A percentile compares a stretch with the other conserved stretches of the same genome.
Conservation (phyloP, 30 jellyfish, hydroid and myxozoan species). For the Hydra vulgaris region DNA sequence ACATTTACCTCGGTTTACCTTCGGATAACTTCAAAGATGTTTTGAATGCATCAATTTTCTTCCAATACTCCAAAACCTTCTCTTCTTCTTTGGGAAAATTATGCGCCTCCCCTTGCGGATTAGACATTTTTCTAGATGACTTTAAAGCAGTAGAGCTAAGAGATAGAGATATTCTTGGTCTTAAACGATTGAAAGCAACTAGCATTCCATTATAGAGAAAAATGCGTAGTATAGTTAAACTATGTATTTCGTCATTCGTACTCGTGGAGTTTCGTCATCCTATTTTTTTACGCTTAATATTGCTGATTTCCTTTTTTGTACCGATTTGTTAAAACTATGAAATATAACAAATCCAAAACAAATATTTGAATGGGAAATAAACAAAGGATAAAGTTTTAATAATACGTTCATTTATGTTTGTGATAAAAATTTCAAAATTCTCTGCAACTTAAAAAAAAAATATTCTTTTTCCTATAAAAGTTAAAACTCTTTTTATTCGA, state of each 20-base stretch:
- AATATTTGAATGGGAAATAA: neutral
- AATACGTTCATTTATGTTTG: neutral
- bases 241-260: neutral
- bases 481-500: no score
- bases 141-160: constrained; percentile 4
- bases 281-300: no score
- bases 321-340: no score
- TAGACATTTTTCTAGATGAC: constrained; percentile 48
- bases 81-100: constrained; percentile 93
- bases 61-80: constrained; percentile 69
- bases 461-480: no score
- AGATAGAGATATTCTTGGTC: neutral
- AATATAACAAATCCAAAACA: neutral
- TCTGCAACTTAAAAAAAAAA: no score
- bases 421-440: no score
- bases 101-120: constrained; percentile 56
- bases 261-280: neutral
- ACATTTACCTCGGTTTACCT: constrained; percentile 65
- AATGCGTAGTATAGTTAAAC: no score
- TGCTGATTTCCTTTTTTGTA: no score
- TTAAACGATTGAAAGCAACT: constrained; percentile 1
- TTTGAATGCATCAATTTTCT: constrained; percentile 77
- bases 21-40: constrained; percentile 73
- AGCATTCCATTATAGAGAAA: constrained; percentile 15
- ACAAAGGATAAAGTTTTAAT: neutral